These are phyloP conservation scores for Philereme transversata DNA, from an alignment of 2,888 invertebrate species.

Conservation along the genomic window DNA sequence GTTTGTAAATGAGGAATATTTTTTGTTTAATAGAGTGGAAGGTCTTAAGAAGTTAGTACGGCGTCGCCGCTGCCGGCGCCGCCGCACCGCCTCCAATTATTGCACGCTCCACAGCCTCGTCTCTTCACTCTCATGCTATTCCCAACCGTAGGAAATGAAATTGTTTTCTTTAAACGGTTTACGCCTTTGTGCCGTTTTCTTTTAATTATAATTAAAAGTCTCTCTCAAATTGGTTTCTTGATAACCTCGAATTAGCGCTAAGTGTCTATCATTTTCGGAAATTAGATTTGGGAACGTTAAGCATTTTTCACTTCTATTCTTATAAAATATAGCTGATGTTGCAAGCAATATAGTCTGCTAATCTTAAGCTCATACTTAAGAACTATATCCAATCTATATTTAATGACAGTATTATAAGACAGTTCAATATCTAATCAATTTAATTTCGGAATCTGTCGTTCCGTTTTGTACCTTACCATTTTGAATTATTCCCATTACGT, in stretches of 20 bases:
- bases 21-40: no score
- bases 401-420: no score
- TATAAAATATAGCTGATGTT: not conserved
- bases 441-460: no score
- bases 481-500: no score
- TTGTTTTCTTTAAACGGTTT: constrained; percentile 61
- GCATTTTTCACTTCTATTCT: constrained; percentile 8
- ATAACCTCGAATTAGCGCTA: constrained; percentile 46
- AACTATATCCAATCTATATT: no score
- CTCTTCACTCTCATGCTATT: constrained; percentile 44
- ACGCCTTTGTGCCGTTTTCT: constrained; percentile 53
- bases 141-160: constrained; percentile 53
- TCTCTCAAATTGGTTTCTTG: constrained; percentile 48
- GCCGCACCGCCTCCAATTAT: not conserved
- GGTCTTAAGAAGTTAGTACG: no score
- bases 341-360: no score
- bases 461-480: no score
- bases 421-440: no score
- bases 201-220: constrained; percentile 56
- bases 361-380: no score
- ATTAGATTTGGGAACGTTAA: constrained; percentile 28
- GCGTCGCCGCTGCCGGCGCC: no score
- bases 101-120: constrained; percentile 5
- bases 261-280: constrained; percentile 37
- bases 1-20: no score